Evolutionary conservation across 2,888 invertebrate genomes (phyloP).

Genomic region (Cybosia mesomella): DNA sequence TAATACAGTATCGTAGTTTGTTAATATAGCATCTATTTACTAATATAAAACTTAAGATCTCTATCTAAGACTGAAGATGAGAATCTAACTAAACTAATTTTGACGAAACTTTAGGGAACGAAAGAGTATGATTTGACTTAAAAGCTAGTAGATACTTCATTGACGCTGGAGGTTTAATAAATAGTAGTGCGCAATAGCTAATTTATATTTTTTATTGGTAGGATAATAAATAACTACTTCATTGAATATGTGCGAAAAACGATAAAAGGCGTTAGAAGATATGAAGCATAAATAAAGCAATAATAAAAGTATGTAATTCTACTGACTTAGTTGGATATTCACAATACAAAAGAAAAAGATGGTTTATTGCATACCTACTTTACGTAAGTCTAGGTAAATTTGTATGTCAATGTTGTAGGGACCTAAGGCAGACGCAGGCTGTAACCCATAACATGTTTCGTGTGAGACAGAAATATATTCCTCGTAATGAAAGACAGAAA

Average conservation of each 20-base stretch:
- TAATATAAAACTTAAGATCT: too few species aligned
- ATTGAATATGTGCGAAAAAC: not conserved
- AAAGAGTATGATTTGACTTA: not conserved
- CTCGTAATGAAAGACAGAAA: not conserved
- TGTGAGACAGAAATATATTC: slow-evolving; percentile 1
- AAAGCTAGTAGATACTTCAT: not conserved
- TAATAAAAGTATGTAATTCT: not conserved
- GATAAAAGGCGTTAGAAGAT: not conserved
- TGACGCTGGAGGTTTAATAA: not conserved
- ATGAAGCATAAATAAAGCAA: not conserved
- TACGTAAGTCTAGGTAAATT: not conserved
- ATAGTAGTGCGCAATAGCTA: not conserved
- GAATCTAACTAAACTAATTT: too few species aligned
- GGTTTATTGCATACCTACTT: too few species aligned
- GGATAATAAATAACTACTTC: not conserved
- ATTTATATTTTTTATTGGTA: not conserved
- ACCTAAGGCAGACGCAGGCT: slow-evolving; percentile 13
- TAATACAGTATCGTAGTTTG: too few species aligned
- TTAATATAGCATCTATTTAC: too few species aligned
- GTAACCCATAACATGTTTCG: slow-evolving; percentile 10
- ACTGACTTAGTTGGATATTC: not conserved
- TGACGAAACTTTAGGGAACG: not conserved
- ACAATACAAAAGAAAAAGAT: not conserved
- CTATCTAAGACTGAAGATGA: too few species aligned
- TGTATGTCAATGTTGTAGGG: slow-evolving; percentile 3